Percentiles rank a stretch among this genome's conserved stretches.
These are phyloP conservation scores for Malurus alboscapulatus DNA, from an alignment of 2,113 vertebrate species.

Conservation along the genomic window DNA sequence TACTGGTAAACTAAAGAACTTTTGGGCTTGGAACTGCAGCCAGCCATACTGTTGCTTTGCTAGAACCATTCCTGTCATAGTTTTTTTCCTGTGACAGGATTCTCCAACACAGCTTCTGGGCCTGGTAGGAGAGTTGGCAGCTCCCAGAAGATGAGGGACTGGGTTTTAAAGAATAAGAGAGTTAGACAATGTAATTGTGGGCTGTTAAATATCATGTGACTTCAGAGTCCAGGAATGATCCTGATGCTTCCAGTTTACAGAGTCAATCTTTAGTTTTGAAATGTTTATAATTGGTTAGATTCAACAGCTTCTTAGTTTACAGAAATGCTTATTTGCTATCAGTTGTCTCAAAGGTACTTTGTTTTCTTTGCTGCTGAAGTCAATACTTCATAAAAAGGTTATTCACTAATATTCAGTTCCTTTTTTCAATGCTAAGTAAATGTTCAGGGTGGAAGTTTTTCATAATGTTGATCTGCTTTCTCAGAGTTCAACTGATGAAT, in stretches of 20 bases:
- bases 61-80: fast-evolving
- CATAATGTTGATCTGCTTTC: background rate
- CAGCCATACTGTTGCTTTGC: background rate
- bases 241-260: background rate
- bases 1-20: background rate
- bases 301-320: background rate
- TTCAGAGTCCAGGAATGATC: background rate
- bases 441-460: background rate
- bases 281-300: background rate
- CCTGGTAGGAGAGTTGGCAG: background rate
- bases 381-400: background rate
- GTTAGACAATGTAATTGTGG: background rate
- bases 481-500: background rate
- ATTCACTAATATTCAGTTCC: background rate
- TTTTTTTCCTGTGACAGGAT: background rate
- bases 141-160: background rate
- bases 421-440: background rate
- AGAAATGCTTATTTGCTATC: background rate
- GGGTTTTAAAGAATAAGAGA: background rate
- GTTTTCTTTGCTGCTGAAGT: background rate
- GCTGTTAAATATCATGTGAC: background rate
- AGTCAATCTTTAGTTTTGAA: background rate
- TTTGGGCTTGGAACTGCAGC: background rate
- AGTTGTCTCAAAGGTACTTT: background rate
- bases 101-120: background rate